Percentiles rank a stretch among this genome's conserved stretches.
These are phyloP conservation scores for Artemisiospiza belli DNA, from an alignment of 2,113 vertebrate genomes.

Conservation along the genomic window DNA sequence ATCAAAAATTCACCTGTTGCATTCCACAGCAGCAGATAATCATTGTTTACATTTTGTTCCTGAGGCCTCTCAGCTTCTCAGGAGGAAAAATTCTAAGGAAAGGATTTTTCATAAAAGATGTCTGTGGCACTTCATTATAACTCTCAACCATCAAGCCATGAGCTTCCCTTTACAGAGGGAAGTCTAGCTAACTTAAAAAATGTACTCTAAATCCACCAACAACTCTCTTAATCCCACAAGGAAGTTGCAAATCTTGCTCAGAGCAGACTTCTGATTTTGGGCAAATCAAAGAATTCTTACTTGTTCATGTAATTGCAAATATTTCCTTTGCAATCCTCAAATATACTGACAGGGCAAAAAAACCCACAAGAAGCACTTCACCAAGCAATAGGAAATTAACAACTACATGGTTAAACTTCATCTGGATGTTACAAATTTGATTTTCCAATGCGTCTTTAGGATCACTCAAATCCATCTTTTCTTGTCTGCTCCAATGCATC, in stretches of 20 bases:
- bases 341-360: background rate
- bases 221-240: background rate
- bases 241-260: background rate
- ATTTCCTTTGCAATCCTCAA: background rate
- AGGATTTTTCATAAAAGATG: too few relatives aligned
- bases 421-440: background rate
- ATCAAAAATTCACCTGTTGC: too few relatives aligned
- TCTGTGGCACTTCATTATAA: background rate
- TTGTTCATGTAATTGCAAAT: background rate
- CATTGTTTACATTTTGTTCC: too few relatives aligned
- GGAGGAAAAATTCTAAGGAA: too few relatives aligned
- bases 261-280: background rate
- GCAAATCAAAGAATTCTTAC: background rate
- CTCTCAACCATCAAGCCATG: background rate
- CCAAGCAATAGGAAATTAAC: background rate
- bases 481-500: background rate
- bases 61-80: too few relatives aligned
- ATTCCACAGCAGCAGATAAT: too few relatives aligned
- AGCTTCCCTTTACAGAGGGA: background rate
- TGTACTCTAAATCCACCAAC: background rate
- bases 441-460: background rate
- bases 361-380: background rate
- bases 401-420: background rate
- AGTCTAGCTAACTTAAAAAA: background rate
- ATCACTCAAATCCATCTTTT: background rate